Percentiles rank a stretch among this genome's conserved stretches.
These are phyloP conservation scores for Lepidurus apus DNA, from an alignment of 1,140 invertebrate genomes.

Conservation along the genomic window DNA sequence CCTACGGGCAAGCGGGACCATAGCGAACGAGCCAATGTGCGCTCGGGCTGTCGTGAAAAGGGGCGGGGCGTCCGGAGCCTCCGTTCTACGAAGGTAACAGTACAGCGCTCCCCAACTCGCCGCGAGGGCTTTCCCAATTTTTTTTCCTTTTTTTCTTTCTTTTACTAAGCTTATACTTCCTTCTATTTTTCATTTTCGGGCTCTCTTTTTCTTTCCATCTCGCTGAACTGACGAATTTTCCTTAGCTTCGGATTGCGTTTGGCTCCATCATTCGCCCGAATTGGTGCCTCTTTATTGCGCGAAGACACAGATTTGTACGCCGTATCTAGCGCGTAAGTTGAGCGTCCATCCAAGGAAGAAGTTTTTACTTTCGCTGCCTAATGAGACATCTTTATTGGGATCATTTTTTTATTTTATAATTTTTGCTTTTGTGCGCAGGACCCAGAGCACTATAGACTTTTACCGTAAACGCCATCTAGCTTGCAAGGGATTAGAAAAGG, in stretches of 20 bases:
- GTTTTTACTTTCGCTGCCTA: neutral
- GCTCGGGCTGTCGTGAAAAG: neutral
- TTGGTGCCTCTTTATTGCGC: neutral
- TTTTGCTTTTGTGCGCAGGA: too few species aligned
- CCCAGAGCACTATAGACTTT: too few species aligned
- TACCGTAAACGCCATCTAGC: neutral
- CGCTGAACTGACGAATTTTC: neutral
- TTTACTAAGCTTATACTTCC: neutral
- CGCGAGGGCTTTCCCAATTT: neutral
- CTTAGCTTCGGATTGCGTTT: neutral
- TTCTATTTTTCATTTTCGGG: neutral
- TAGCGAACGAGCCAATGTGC: neutral
- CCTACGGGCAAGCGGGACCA: neutral
- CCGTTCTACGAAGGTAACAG: neutral
- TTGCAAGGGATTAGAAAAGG: neutral
- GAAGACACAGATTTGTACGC: neutral
- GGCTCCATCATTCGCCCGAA: neutral
- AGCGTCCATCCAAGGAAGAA: neutral
- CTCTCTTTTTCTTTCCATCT: conserved; percentile 3
- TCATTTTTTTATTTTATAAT: too few species aligned
- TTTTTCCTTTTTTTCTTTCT: too few species aligned
- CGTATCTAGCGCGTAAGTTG: neutral
- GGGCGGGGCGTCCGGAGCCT: neutral
- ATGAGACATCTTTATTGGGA: neutral
- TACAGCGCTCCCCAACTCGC: neutral